These are phyloP conservation scores for Sciurus vulgaris DNA, from an alignment of 2,797 vertebrate genomes.

Conservation along the genomic window DNA sequence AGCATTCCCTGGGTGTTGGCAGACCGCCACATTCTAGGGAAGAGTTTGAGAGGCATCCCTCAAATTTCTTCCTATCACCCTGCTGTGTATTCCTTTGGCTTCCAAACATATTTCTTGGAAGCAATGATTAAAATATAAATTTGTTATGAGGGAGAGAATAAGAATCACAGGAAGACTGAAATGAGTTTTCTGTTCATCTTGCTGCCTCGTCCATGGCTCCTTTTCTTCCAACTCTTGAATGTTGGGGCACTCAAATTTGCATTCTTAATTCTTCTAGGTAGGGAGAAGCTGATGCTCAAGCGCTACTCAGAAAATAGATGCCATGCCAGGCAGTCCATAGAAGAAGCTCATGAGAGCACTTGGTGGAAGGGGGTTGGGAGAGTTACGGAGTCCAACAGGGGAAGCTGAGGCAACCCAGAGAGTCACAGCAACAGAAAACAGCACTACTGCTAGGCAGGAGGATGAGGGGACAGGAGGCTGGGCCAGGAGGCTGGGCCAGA, in stretches of 20 bases:
- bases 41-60: background rate
- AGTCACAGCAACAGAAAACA: background rate
- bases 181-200: background rate
- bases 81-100: background rate
- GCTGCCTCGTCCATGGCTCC: background rate
- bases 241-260: background rate
- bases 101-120: background rate
- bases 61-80: background rate
- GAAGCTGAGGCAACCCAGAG: background rate
- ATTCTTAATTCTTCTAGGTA: background rate
- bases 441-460: background rate
- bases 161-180: background rate
- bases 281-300: background rate
- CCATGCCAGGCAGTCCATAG: background rate
- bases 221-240: background rate
- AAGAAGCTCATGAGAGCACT: background rate
- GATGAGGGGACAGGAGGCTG: background rate
- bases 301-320: background rate
- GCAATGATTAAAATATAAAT: background rate
- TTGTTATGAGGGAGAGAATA: background rate
- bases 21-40: background rate
- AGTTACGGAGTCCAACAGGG: background rate
- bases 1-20: background rate
- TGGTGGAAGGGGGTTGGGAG: background rate
- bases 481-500: accelerated